These are phyloP conservation scores for Carassius carassius DNA, from an alignment of 2,113 vertebrate species.

Conservation along the genomic window DNA sequence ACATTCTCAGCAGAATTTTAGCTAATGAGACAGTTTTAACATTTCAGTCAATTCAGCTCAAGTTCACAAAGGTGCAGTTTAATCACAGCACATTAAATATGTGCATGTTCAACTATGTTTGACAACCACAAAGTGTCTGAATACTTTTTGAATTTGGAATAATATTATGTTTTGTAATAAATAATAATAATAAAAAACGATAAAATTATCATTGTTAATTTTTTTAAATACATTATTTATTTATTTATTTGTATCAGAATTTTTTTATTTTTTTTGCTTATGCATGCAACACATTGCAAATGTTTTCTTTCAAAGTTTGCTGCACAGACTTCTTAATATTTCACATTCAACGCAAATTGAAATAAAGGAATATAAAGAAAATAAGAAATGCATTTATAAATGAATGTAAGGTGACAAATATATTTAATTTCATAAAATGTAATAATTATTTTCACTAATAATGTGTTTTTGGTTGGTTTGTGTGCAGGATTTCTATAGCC, in stretches of 20 bases:
- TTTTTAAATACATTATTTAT: too few species aligned
- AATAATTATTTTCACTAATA: background rate
- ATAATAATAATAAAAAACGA: background rate
- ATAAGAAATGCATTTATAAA: background rate
- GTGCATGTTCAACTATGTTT: background rate
- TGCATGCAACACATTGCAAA: too few species aligned
- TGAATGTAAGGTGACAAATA: too few species aligned
- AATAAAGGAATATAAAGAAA: background rate
- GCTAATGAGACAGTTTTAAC: too few species aligned
- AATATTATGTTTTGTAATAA: background rate
- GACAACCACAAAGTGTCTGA: background rate
- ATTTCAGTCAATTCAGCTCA: too few species aligned
- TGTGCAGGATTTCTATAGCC: slow-evolving; percentile 3
- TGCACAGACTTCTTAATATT: background rate
- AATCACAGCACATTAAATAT: background rate
- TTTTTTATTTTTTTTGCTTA: too few species aligned
- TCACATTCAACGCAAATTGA: background rate
- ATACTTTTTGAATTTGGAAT: background rate
- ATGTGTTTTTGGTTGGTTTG: background rate
- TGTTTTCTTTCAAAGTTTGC: background rate
- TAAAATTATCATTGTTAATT: too few species aligned
- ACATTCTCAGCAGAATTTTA: background rate
- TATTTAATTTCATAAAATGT: too few species aligned
- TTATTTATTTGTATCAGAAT: too few species aligned
- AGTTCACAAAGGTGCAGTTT: background rate